A percentile compares a stretch with the other conserved stretches of the same genome.
These are phyloP conservation scores for Xestia xanthographa DNA, from an alignment of 2,888 invertebrate genomes.

Conservation along the genomic window DNA sequence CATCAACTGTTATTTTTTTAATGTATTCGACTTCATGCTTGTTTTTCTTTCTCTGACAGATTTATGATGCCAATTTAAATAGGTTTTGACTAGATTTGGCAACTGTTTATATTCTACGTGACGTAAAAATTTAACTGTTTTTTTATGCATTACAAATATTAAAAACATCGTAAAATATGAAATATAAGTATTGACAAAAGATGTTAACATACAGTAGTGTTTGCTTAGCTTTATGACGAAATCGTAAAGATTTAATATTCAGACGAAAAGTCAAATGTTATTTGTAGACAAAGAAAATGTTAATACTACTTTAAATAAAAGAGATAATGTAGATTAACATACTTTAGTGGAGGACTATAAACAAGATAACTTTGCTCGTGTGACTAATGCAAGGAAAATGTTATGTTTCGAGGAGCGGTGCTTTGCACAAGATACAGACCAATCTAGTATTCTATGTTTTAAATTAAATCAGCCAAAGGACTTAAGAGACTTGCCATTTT, in stretches of 20 bases:
- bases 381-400: constrained; percentile 48
- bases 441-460: background rate
- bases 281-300: constrained; percentile 49
- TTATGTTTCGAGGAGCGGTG: constrained; percentile 16
- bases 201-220: constrained; percentile 50
- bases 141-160: constrained; percentile 6
- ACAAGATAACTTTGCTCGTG: constrained; percentile 45
- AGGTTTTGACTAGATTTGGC: background rate
- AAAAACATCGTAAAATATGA: constrained; percentile 21
- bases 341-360: constrained; percentile 43
- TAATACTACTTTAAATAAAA: constrained; percentile 57
- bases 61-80: background rate
- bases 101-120: background rate
- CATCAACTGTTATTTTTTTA: background rate
- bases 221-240: constrained; percentile 32
- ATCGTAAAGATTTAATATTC: constrained; percentile 32
- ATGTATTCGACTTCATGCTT: background rate
- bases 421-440: background rate
- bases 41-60: background rate
- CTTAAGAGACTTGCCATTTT: background rate
- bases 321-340: constrained; percentile 62
- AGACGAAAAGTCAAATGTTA: constrained; percentile 43
- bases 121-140: background rate
- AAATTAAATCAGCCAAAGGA: background rate
- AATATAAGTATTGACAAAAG: background rate